phyloP scores from a whole-genome alignment of 2,888 invertebrate species.

The Drosophila meridiana region DNA sequence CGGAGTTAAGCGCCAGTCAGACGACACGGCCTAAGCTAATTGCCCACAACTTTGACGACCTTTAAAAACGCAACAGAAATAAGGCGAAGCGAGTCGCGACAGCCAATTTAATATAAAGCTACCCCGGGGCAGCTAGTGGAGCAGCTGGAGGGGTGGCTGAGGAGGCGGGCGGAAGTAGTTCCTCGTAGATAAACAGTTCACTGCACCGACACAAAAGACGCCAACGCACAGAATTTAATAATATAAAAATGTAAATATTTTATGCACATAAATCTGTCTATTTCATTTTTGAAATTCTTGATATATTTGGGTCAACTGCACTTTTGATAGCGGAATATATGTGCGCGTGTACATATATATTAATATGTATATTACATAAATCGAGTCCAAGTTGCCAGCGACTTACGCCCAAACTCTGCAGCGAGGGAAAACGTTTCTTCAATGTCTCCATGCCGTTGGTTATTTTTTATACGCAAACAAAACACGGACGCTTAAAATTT shows the following conservation, averaged over 20 bases:
- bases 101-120: slow-evolving; percentile 18
- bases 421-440: slow-evolving; percentile 86
- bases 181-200: slow-evolving; percentile 38
- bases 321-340: background rate
- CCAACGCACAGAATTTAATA: slow-evolving; percentile 8
- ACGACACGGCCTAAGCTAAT: slow-evolving; percentile 56
- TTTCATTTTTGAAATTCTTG: slow-evolving; percentile 7
- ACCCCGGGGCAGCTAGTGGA: background rate
- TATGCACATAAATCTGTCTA: slow-evolving; percentile 27
- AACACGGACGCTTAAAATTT: slow-evolving; percentile 40
- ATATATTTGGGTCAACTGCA: slow-evolving; percentile 55
- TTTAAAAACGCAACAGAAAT: slow-evolving; percentile 61
- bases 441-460: slow-evolving; percentile 80
- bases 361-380: slow-evolving; percentile 43
- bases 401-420: slow-evolving; percentile 86
- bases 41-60: slow-evolving; percentile 68
- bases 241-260: slow-evolving; percentile 10
- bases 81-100: slow-evolving; percentile 26
- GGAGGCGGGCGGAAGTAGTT: background rate
- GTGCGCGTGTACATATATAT: slow-evolving; percentile 4
- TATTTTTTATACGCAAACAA: slow-evolving; percentile 9
- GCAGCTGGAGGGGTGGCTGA: background rate
- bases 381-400: slow-evolving; percentile 27
- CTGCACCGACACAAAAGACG: slow-evolving; percentile 41
- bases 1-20: slow-evolving; percentile 57